Evolutionary conservation across 92 coral and sea anemone species (phyloP).

Genomic region (Paragorgia papillata): DNA sequence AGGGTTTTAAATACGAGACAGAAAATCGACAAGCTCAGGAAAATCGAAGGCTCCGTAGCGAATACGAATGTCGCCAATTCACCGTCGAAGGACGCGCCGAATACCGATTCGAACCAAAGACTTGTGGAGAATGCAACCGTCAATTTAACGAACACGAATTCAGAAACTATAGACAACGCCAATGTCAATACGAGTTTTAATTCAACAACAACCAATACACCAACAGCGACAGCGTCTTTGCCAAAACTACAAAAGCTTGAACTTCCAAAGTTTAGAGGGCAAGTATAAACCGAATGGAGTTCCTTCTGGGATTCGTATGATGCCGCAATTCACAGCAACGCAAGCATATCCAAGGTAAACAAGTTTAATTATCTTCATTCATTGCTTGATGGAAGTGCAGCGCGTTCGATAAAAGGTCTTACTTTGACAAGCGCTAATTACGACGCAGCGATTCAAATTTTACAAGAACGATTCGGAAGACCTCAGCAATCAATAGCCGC

Average conservation of each 20-base stretch:
- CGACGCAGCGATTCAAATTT: neutral
- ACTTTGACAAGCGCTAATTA: constrained; percentile 13
- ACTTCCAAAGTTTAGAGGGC: too few species aligned
- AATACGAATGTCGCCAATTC: too few species aligned
- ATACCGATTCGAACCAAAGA: neutral
- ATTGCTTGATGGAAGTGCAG: too few species aligned
- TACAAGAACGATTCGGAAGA: neutral
- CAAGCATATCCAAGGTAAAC: too few species aligned
- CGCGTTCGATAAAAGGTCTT: too few species aligned
- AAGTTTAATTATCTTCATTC: too few species aligned
- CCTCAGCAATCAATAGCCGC: constrained; percentile 8
- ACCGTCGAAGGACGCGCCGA: neutral
- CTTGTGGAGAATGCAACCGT: neutral
- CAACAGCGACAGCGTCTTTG: constrained; percentile 9
- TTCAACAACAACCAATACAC: neutral
- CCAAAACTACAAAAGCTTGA: constrained; percentile 25
- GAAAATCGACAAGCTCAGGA: constrained; percentile 16
- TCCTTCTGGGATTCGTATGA: too few species aligned
- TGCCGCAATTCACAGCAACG: too few species aligned
- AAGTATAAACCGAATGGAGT: too few species aligned
- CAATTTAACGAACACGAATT: neutral
- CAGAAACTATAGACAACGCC: constrained; percentile 1
- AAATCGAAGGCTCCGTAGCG: neutral
- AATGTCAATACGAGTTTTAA: too few species aligned
- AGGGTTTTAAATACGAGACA: constrained; percentile 27